Base-by-base conservation (phyloP, 2,797 vertebrate species). In the Agapornis canus region DNA sequence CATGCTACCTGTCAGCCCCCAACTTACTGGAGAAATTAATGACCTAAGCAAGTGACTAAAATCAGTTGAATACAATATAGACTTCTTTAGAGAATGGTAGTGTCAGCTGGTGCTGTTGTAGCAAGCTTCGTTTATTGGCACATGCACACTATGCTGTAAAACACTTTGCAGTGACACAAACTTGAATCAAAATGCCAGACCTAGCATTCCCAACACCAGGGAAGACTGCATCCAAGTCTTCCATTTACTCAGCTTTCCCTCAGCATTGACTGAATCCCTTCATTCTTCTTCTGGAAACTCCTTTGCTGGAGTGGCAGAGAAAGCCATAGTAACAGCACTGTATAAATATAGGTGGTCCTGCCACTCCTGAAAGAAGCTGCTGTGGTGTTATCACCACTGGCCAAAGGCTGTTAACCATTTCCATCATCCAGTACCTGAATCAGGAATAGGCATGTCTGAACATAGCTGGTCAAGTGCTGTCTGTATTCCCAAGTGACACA, bases 11-110 rank as follows among this genome's bases (percentile, higher is more conserved):
- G 63, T 82, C 92, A 82, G 63, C 48, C 65, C 57, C 31, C 1
- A 66, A 65, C 43, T 79, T 89, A 66, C 37, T 59, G 61, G 52
- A 84, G 77, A 86, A 94, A 93, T 88, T 64, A 90, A 81, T 75
- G 77, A 78, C 35, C 77, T 65, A 63, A 68, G 61, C 27, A 81
- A 77, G 15, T 56, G 27, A 73, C 59, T 88, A 70, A 70, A 80
- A 83, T 93, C 72, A 78, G 64, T 66, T 43, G 40, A 78, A 42
- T 29, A 63, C 51, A 51, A 63, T 83, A 22, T 13, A 22, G 48
- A 11, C 1, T 57, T 68, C 70, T 20, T 76, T 31, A 81, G 27
- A 66, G 77, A 86, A 89, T 26, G 42, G 61, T 37, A 6, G 65
- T 32, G 61, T 52, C 77, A 89, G 48, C 80, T 68, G 73, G 48